phyloP scores from a whole-genome alignment of 2,888 invertebrate species.

The Trisateles emortualis region DNA sequence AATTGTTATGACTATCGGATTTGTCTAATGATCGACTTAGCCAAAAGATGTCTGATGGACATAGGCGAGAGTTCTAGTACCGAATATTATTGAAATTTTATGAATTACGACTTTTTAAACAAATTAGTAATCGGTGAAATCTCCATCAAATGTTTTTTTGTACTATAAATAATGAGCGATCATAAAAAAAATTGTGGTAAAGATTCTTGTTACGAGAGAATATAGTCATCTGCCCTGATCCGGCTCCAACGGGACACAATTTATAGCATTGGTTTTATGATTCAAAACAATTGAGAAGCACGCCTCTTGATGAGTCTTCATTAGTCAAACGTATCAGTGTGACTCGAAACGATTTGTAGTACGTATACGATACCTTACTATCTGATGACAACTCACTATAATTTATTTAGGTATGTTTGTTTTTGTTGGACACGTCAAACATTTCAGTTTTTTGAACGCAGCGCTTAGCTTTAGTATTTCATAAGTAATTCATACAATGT shows the following conservation, averaged over 20 bases:
- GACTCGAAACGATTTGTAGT: constrained; percentile 26
- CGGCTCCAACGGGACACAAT: constrained; percentile 74
- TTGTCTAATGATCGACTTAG: no score
- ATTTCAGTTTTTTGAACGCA: neutral
- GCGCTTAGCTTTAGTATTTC: no score
- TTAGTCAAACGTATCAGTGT: constrained; percentile 47
- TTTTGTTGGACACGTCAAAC: neutral
- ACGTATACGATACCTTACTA: constrained; percentile 11
- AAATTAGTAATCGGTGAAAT: no score
- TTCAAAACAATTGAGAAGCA: constrained; percentile 77
- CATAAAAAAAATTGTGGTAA: neutral
- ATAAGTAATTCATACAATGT: no score
- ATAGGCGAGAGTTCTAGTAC: no score
- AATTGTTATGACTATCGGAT: no score
- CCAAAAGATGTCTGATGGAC: no score
- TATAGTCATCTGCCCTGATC: constrained; percentile 61
- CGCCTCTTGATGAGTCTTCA: constrained; percentile 65
- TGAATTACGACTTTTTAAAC: no score
- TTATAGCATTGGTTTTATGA: constrained; percentile 69
- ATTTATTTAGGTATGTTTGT: neutral
- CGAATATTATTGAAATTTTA: no score
- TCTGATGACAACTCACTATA: neutral
- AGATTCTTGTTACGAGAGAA: constrained; percentile 31
- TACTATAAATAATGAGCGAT: neutral
- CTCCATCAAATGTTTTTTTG: no score